Evolutionary conservation across 1,140 invertebrate genomes (phyloP), one percentile per base, ranked within the genome.

Genomic region (Teleogryllus occipitalis): DNA sequence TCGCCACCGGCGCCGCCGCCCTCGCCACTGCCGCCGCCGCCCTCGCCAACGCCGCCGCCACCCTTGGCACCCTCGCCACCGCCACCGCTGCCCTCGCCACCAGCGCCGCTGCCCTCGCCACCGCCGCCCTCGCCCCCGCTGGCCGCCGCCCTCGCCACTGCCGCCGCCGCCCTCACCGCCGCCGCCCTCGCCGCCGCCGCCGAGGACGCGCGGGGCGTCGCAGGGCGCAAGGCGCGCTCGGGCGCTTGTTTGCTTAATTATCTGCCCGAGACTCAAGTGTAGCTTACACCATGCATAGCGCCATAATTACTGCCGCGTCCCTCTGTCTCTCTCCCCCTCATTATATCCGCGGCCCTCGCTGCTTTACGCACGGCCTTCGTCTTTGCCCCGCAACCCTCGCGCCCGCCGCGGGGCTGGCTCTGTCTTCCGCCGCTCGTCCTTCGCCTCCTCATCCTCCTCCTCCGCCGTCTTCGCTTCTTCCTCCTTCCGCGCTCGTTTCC

Each of bases 221-320:
- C 7, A 65, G 54, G 54, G 54, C 54, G 54, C 54, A 65, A 10
- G 54, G 54, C 54, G 54, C 10, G 18, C 10, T 10, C 54, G 54
- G 54, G 54, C 18, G 54, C 54, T 65, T 65, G 54, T 65, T 65
- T 65, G 54, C 54, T 65, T 65, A 65, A 65, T 65, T 65, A 65
- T 65, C 54, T 65, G 54, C 54, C 27, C 54, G 54, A 65, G 54
- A 65, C 54, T 65, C 54, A 65, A 65, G 54, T 65, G 54, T 65
- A 65, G 54, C 54, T 65, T 65, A 65, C 54, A 65, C 54, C 54
- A 65, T 65, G 54, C 54, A 65, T 18, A 65, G 54, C 54, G 54
- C 54, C 54, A 65, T 65, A 65, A 65, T 65, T 65, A 65, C 54
- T 65, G 54, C 10, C 54, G 54, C 54, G 54, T 65, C 54, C 54